phyloP scores from a whole-genome alignment of 1,140 invertebrate species.

The Helicoverpa zea region DNA sequence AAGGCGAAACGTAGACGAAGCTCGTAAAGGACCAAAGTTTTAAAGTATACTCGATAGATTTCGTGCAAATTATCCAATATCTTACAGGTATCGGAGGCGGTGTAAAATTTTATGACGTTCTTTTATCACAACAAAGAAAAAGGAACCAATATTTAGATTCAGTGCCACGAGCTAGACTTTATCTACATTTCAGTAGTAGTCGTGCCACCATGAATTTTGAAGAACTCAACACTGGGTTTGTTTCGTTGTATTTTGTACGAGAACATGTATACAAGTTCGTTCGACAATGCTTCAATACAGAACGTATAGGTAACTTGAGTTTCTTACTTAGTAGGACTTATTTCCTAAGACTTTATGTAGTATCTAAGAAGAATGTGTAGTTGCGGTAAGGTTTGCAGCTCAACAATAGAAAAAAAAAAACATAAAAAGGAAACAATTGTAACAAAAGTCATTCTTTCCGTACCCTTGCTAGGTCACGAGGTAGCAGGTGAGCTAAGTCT shows the following conservation, averaged over 20 bases:
- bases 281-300: background rate
- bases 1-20: constrained; percentile 10
- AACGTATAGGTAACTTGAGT: background rate
- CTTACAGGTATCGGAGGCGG: constrained; percentile 10
- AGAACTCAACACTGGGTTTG: constrained; percentile 7
- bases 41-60: constrained; percentile 19
- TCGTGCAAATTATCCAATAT: constrained; percentile 21
- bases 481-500: no score
- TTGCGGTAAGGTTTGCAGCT: background rate
- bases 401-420: background rate
- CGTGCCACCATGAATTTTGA: constrained; percentile 42
- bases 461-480: no score
- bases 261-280: constrained; percentile 4
- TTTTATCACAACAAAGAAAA: constrained; percentile 40
- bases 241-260: constrained; percentile 15
- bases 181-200: constrained; percentile 36
- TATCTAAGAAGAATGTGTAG: background rate
- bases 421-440: no score
- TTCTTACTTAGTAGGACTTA: background rate
- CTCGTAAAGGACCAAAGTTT: background rate
- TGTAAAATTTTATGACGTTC: constrained; percentile 38
- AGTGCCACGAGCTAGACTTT: constrained; percentile 42
- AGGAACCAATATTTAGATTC: constrained; percentile 40
- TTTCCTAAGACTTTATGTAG: background rate
- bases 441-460: no score